phyloP scores from a whole-genome alignment of 1,140 invertebrate species.

The Carcinoscorpius rotundicauda region DNA sequence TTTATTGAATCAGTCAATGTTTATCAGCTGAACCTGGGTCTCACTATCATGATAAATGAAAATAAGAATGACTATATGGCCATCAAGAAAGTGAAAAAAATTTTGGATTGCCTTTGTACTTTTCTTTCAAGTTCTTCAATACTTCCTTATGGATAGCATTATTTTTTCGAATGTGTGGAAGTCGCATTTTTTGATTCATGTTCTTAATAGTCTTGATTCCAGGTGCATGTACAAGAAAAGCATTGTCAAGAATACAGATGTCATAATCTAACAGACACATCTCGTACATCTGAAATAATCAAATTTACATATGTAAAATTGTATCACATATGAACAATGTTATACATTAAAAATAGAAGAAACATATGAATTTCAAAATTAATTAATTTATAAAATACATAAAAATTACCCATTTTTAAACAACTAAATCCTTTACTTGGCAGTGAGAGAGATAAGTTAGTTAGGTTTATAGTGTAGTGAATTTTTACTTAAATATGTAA shows the following conservation, averaged over 20 bases:
- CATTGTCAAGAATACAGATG: constrained; percentile 60
- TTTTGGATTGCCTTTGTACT: constrained; percentile 23
- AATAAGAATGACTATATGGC: neutral
- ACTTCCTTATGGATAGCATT: constrained; percentile 47
- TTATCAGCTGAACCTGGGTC: neutral
- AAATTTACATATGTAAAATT: no score
- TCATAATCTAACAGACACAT: constrained; percentile 61
- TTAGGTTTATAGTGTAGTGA: no score
- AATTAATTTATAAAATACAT: neutral
- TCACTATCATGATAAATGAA: neutral
- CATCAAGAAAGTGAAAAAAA: neutral
- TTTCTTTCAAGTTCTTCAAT: constrained; percentile 33
- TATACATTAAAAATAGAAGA: no score
- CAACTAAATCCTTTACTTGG: no score
- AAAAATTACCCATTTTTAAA: no score
- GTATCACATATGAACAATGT: neutral
- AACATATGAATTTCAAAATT: neutral
- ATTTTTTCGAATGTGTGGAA: constrained; percentile 45
- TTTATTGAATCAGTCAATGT: neutral
- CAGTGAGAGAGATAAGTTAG: no score
- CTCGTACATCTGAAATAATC: constrained; percentile 53
- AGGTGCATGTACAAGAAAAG: constrained; percentile 62
- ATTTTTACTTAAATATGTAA: no score
- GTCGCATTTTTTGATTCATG: constrained; percentile 32
- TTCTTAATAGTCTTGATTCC: constrained; percentile 44